phyloP scores from a whole-genome alignment of 2,888 invertebrate species.

The Willowsia nigromaculata region DNA sequence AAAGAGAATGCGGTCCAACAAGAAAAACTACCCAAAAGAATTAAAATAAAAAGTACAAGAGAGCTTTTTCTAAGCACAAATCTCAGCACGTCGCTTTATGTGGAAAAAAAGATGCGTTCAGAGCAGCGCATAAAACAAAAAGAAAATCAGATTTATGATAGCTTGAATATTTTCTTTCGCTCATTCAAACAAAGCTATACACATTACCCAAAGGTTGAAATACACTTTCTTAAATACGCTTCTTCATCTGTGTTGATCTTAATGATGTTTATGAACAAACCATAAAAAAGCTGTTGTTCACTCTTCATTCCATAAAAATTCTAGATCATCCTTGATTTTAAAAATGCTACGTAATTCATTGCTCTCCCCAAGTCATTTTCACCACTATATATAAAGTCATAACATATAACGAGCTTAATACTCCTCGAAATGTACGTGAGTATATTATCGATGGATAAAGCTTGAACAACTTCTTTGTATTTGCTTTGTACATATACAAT shows the following conservation, averaged over 20 bases:
- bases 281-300: constrained; percentile 25
- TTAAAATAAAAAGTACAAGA: constrained; percentile 46
- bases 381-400: constrained; percentile 20
- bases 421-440: neutral
- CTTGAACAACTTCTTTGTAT: neutral
- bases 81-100: constrained; percentile 36
- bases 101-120: neutral
- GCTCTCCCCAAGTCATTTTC: constrained; percentile 60
- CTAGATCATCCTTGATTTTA: constrained; percentile 27
- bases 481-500: too few relatives aligned
- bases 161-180: neutral
- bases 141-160: neutral
- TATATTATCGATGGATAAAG: neutral
- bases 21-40: constrained; percentile 53
- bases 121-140: neutral
- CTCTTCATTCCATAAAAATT: constrained; percentile 53
- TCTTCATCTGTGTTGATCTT: constrained; percentile 19
- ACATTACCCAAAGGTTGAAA: too few relatives aligned
- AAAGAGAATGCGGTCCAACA: constrained; percentile 61
- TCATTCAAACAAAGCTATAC: neutral
- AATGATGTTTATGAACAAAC: constrained; percentile 46
- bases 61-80: constrained; percentile 64
- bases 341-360: constrained; percentile 63
- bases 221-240: neutral
- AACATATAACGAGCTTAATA: neutral